Percentiles rank a stretch among this genome's conserved stretches.
Evolutionary conservation across 2,797 vertebrate genomes (phyloP).

Genomic region (Acanthopagrus latus): DNA sequence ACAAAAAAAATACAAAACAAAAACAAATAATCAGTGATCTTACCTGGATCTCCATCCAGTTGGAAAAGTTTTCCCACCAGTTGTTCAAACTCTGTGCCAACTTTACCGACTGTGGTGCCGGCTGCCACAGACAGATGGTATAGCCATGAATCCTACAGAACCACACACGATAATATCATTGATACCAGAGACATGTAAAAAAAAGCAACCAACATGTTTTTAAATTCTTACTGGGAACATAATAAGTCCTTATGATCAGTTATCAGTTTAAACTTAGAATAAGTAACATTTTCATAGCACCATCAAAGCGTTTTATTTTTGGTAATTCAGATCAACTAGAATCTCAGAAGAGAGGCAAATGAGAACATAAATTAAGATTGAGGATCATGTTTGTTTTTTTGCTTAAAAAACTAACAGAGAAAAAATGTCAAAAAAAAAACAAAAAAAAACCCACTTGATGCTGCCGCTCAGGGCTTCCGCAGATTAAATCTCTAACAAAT

Average conservation of each 20-base stretch:
- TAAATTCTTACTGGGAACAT: not conserved
- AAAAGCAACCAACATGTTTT: not conserved
- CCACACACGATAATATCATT: not conserved
- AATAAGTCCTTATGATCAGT: not conserved
- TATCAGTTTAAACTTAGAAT: not conserved
- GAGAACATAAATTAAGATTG: no score
- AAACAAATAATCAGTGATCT: conserved; percentile 59
- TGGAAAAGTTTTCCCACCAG: conserved; percentile 93
- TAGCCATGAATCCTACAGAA: conserved; percentile 91
- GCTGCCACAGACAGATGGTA: conserved; percentile 95
- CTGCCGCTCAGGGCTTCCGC: no score
- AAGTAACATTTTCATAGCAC: not conserved
- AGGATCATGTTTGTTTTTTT: no score
- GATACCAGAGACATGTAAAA: not conserved
- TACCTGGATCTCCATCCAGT: conserved; percentile 91
- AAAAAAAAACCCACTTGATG: no score
- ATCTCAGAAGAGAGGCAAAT: no score
- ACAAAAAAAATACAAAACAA: not conserved
- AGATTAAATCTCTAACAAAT: no score
- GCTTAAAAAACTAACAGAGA: no score
- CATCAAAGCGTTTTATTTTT: not conserved
- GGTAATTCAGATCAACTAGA: not conserved
- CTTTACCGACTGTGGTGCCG: conserved; percentile 88
- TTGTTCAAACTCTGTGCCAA: conserved; percentile 97
- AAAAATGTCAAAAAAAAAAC: no score